These are phyloP conservation scores for Penaeus japonicus DNA, from an alignment of 1,140 invertebrate genomes.

Conservation along the genomic window DNA sequence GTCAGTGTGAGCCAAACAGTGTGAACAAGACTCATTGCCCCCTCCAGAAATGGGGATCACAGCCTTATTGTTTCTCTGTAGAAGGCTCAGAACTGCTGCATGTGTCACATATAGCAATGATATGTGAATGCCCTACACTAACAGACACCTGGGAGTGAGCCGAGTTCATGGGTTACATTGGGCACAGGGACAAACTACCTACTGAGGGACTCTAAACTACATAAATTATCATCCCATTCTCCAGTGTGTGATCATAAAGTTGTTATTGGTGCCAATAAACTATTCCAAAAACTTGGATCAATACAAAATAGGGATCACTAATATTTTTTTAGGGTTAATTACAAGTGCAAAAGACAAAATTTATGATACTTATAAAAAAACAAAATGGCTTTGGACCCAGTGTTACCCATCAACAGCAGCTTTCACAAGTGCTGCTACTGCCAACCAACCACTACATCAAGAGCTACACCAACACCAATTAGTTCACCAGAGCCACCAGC, in stretches of 20 bases:
- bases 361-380: neutral
- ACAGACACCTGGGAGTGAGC: slow-evolving; percentile 54
- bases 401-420: slow-evolving; percentile 51
- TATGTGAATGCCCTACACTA: slow-evolving; percentile 49
- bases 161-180: slow-evolving; percentile 39
- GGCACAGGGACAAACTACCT: neutral
- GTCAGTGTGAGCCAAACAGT: slow-evolving; percentile 15
- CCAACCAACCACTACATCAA: slow-evolving; percentile 51
- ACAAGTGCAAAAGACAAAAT: neutral
- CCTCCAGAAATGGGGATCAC: too few relatives aligned
- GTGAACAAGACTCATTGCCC: too few relatives aligned
- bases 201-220: neutral
- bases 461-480: slow-evolving; percentile 49
- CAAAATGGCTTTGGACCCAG: neutral
- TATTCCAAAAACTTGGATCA: too few relatives aligned
- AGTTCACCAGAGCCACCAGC: slow-evolving; percentile 48
- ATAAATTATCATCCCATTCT: neutral
- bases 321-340: too few relatives aligned
- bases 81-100: slow-evolving; percentile 37
- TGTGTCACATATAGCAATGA: neutral
- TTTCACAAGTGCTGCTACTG: slow-evolving; percentile 55
- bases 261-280: too few relatives aligned
- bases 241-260: too few relatives aligned
- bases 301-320: too few relatives aligned
- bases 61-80: neutral